A percentile compares a stretch with the other conserved stretches of the same genome.
Evolutionary conservation across 2,797 vertebrate species (phyloP).

Genomic region (Petrocephalus sullivani): DNA sequence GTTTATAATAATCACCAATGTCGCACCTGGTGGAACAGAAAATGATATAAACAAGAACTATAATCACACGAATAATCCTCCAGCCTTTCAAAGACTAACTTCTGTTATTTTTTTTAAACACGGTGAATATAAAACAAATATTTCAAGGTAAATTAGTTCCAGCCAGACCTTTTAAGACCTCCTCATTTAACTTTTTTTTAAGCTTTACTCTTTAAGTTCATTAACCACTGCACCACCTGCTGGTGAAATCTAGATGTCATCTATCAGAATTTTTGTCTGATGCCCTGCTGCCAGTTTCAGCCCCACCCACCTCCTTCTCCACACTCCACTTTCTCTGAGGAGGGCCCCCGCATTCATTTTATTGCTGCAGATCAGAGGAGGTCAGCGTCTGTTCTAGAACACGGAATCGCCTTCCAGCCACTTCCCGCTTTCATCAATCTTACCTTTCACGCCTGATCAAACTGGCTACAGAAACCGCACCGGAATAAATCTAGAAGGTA

Average conservation of each 20-base stretch:
- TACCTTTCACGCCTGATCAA: constrained; percentile 34
- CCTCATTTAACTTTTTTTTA: not conserved
- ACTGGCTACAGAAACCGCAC: constrained; percentile 3
- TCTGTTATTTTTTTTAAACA: not conserved
- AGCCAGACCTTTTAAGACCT: not conserved
- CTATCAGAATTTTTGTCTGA: not conserved
- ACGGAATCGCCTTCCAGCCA: constrained; percentile 15
- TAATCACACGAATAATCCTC: not conserved
- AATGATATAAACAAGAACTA: not conserved
- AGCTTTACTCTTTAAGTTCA: not conserved
- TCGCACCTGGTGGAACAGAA: not conserved
- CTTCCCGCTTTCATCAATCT: constrained; percentile 33
- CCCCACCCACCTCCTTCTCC: not conserved
- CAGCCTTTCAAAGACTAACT: not conserved
- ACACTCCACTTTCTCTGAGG: not conserved
- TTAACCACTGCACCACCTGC: not conserved
- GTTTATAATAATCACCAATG: not conserved
- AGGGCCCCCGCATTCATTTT: constrained; percentile 43
- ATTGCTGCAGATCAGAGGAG: constrained; percentile 47
- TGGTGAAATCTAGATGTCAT: not conserved
- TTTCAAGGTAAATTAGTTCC: not conserved
- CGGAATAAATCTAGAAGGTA: constrained; percentile 3
- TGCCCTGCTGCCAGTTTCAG: not conserved
- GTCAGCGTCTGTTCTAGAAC: constrained; percentile 58
- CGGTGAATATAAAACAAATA: not conserved